phyloP scores from a whole-genome alignment of 2,113 vertebrate genomes.

The Carassius gibelio region DNA sequence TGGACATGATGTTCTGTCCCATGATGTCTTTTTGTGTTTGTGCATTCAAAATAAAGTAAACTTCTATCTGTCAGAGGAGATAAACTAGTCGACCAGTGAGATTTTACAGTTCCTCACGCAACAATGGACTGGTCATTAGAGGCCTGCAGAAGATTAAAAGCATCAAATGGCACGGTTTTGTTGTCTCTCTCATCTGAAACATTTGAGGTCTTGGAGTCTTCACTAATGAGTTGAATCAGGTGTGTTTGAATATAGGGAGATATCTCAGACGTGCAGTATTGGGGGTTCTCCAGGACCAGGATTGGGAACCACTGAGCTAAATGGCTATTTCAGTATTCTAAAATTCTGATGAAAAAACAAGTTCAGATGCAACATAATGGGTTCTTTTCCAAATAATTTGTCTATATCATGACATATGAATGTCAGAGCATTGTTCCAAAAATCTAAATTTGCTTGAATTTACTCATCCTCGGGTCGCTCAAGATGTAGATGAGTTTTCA shows the following conservation, averaged over 20 bases:
- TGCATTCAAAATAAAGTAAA: neutral
- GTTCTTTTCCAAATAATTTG: neutral
- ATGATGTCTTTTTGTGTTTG: neutral
- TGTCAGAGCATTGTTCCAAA: neutral
- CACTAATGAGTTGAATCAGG: no score
- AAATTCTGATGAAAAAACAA: neutral
- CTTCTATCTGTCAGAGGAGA: neutral
- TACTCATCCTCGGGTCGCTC: neutral
- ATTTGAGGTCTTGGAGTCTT: no score
- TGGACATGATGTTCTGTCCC: constrained; percentile 19
- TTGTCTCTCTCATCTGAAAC: no score
- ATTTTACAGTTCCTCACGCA: neutral
- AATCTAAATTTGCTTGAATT: neutral
- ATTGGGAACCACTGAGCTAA: neutral
- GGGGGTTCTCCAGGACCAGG: no score
- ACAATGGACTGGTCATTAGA: neutral
- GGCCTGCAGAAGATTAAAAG: neutral
- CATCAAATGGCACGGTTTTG: neutral
- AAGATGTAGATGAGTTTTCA: neutral
- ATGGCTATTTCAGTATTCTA: neutral
- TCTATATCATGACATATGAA: neutral
- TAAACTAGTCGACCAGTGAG: neutral
- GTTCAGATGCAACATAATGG: neutral
- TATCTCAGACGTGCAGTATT: no score
- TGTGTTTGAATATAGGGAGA: no score